Evolutionary conservation across 2,888 invertebrate species (phyloP), one percentile per base, ranked within the genome.

Genomic region (Orthonevra nobilis): DNA sequence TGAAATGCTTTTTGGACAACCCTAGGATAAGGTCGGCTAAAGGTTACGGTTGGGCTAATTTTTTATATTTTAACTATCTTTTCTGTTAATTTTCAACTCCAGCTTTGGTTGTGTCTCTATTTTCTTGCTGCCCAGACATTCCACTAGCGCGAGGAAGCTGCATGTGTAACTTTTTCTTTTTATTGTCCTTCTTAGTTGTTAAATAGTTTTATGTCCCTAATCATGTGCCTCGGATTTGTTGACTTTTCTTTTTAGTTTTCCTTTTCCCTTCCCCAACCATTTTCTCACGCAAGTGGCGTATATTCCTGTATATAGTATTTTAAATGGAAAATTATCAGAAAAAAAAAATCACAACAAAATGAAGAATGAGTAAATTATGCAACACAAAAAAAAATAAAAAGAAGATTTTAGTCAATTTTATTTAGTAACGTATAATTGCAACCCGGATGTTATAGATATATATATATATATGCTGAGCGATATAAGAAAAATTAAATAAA

Each of bases 1-100:
- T 0, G 93, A 93, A 83, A 91, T 91, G 82, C 86, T 92, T 2
- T 93, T 92, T 81, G 90, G 90, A 19, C 86, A 87, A 61, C 88
- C 88, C 46, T 89, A 86, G 82, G 10, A 40, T 38, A 36, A 28
- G 9, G 40, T 12, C 9, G 7, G 42, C 17, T 15, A 32, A 3
- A 30, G 40, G 20, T 54, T 32, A 10, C 10, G 7, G 4, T 14
- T 56, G 73, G 6, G 38, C n/a, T n/a, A n/a, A n/a, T n/a, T n/a
- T 7, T 50, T 44, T 48, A 28, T 15, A 50, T 56, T 32, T n/a
- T n/a, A n/a, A n/a, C n/a, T n/a, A n/a, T n/a, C n/a, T 10, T 28
- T 7, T 32, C 14, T 15, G 40, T 30, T 34, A 19, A 23, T 7
- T 32, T 38, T 17, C 9, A 6, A 26, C 14, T 14, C 28, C 44